Evolutionary conservation across 2,797 vertebrate species (phyloP).

Genomic region (Neosilurus mollespiculum): DNA sequence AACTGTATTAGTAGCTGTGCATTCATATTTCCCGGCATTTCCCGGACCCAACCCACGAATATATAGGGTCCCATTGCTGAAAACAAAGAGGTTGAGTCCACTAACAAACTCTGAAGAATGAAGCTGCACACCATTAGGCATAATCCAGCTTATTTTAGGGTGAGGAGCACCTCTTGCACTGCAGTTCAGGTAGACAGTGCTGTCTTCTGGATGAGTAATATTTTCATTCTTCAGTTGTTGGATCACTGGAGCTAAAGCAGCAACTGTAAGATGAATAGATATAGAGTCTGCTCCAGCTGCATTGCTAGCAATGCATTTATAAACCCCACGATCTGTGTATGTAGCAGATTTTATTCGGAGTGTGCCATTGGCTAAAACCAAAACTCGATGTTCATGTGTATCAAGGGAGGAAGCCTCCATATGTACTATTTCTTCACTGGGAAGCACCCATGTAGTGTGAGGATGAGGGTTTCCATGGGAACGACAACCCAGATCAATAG

Average conservation of each 20-base stretch:
- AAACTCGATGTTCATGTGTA: conserved; percentile 65
- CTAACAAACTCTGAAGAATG: conserved; percentile 76
- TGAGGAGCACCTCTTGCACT: conserved; percentile 76
- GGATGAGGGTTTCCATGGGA: conserved; percentile 78
- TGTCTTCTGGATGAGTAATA: conserved; percentile 72
- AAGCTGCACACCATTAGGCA: conserved; percentile 75
- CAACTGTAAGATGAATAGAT: conserved; percentile 80
- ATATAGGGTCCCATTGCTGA: conserved; percentile 89
- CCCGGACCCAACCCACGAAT: conserved; percentile 68
- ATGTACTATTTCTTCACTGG: conserved; percentile 60
- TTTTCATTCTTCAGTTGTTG: conserved; percentile 79
- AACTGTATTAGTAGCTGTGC: conserved; percentile 78
- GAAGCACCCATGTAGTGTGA: conserved; percentile 68
- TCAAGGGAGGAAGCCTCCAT: conserved; percentile 50
- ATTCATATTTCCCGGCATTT: conserved; percentile 83
- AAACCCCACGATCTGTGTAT: conserved; percentile 81
- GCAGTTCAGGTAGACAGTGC: conserved; percentile 80
- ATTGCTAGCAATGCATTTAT: conserved; percentile 85
- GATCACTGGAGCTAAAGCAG: conserved; percentile 79
- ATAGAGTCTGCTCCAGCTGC: conserved; percentile 79
- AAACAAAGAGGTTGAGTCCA: conserved; percentile 78
- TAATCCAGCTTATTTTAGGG: conserved; percentile 80
- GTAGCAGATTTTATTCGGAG: conserved; percentile 75
- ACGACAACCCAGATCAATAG: conserved; percentile 77
- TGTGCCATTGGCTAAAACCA: conserved; percentile 76